Percentiles rank a stretch among this genome's conserved stretches.
Evolutionary conservation across 1,140 invertebrate genomes (phyloP).

Genomic region (Bacillus rossius): DNA sequence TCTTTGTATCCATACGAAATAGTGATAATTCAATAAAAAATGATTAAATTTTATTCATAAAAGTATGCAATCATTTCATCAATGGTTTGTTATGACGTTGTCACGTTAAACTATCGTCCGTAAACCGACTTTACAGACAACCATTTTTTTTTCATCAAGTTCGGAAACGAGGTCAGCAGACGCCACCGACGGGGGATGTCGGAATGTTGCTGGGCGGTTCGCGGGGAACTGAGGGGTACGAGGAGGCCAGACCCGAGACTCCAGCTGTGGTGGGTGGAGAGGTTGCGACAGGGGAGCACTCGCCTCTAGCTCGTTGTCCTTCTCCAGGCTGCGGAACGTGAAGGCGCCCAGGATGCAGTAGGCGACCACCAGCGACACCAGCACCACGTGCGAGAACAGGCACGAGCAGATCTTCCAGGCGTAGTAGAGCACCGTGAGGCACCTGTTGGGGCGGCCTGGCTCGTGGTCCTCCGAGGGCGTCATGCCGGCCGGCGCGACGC

Average conservation of each 20-base stretch:
- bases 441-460: conserved; percentile 25
- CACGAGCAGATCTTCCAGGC: conserved; percentile 77
- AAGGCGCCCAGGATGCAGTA: conserved; percentile 86
- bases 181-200: not conserved
- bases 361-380: conserved; percentile 78
- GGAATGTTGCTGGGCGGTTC: not conserved
- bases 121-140: no score
- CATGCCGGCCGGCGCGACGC: no score
- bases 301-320: conserved; percentile 67
- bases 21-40: no score
- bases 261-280: not conserved
- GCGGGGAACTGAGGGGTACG: not conserved
- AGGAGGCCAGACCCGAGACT: not conserved
- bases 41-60: no score
- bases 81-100: no score
- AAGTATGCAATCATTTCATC: no score
- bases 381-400: conserved; percentile 81
- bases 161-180: not conserved
- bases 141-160: no score
- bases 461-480: not conserved
- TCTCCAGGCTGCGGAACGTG: conserved; percentile 76
- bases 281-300: no score
- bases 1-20: no score
- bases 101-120: no score
- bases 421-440: conserved; percentile 48